Evolutionary conservation across 2,888 invertebrate species (phyloP), one percentile per base, ranked within the genome.

Genomic region (Nomada fucata): DNA sequence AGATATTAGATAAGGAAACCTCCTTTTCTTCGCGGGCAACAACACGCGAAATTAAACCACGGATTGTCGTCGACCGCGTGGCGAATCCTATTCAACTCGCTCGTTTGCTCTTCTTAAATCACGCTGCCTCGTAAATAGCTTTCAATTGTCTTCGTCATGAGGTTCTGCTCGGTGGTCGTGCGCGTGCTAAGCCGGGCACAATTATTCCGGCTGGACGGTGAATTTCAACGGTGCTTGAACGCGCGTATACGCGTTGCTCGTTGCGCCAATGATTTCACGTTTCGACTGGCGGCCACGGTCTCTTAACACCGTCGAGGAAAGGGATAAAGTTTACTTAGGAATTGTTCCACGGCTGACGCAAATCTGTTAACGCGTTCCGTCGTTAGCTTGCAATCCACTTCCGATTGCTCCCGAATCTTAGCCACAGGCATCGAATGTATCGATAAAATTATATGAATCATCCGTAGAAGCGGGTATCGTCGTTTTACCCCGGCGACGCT

Each of bases 1-100:
- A 83, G 82, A 76, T 70, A 67, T 60, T 47, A 75, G 82, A 82
- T 80, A 83, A 82, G 61, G 61, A 47, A 42, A 50, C 20, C 26
- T 20, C 50, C 74, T 74, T 55, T 44, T 53, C 52, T 74, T 55
- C 42, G 44, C 60, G 61, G 29, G 50, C 64, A 68, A 26, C 42
- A 52, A 74, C 68, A 50, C 20, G 70, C 73, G 36, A 83, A 70
- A 70, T 82, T 70, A 61, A 73, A 63, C 53, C 63, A 47, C 18
- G 53, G 65, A 76, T 76, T 76, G 76, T 67, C 76, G 61, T 52
- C 68, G 36, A 10, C 26, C 60, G 60, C 53, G 67, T 36, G 60
- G 68, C 50, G 61, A 47, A 59, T 67, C 36, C 36, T 18, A 59
- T 47, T 42, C 57, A 13, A n/a, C 4, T 23, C 29, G 53, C 52